phyloP scores from a whole-genome alignment of 2,797 vertebrate genomes.

The Chromis chromis region DNA sequence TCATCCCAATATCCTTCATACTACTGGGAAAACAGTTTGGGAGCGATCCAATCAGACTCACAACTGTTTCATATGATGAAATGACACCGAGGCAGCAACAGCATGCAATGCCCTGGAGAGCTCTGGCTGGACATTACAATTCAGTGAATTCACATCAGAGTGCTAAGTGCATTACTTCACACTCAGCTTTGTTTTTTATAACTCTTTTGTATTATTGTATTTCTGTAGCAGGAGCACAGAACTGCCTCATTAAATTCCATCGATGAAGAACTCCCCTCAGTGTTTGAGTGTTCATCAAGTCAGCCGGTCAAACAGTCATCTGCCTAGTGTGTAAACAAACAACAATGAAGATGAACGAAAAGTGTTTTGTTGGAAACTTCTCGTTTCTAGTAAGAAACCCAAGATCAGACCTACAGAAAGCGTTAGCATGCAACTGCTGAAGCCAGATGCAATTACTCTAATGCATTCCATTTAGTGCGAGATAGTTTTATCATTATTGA shows the following conservation, averaged over 20 bases:
- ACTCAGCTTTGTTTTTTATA: neutral
- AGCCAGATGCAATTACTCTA: constrained; percentile 54
- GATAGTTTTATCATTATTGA: constrained; percentile 47
- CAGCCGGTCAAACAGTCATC: constrained; percentile 9
- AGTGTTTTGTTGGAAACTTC: neutral
- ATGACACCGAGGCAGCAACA: constrained; percentile 35
- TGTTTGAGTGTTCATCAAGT: neutral
- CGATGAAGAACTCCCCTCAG: constrained; percentile 21
- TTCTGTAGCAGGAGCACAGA: constrained; percentile 17
- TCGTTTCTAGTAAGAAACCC: constrained; percentile 1
- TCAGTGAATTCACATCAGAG: constrained; percentile 48
- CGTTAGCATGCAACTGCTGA: constrained; percentile 4
- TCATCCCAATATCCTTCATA: constrained; percentile 57
- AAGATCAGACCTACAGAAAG: constrained; percentile 7
- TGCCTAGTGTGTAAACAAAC: neutral
- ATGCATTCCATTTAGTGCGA: constrained; percentile 37
- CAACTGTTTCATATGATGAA: constrained; percentile 64
- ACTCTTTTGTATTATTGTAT: constrained; percentile 27
- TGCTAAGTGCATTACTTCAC: constrained; percentile 43
- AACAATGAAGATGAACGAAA: neutral
- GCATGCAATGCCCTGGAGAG: constrained; percentile 40
- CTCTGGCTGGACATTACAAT: constrained; percentile 46
- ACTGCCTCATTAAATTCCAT: constrained; percentile 26
- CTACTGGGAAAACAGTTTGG: constrained; percentile 48
- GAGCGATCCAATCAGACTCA: constrained; percentile 63